Base-by-base conservation (phyloP, 2,888 invertebrate species). In the Chrysodeixis includens region DNA sequence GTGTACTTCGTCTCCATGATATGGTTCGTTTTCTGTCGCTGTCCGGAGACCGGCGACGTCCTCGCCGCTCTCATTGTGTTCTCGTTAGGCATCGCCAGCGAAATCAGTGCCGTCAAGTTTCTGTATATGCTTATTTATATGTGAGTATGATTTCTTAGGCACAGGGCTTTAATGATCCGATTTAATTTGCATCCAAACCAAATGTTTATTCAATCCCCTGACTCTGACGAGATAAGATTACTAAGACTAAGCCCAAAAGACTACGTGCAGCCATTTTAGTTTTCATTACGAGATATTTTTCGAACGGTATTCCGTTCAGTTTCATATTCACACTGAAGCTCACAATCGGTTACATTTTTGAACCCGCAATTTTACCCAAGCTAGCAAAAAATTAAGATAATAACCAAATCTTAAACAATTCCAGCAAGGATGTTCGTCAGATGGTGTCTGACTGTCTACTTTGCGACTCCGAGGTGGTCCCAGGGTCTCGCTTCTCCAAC, bases 1-100 rank as follows among this genome's bases (percentile, higher is more conserved):
- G 80, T 82, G n/a, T 86, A 78, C 68, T 49, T 82, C 16, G 14
- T 83, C 12, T 81, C 81, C 1, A 70, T 78, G 71, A 2, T 68
- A 3, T 87, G 85, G 84, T 85, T 79, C 53, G 76, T 86, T 32
- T 81, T 79, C 65, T 63, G 71, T 57, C 69, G 72, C 2, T 73
- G 65, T 35, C 71, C 57, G 7, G 58, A 79, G 59, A 81, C 78
- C 2, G 77, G 71, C 0, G 74, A 83, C 49, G 8, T 78, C 57
- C 22, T 82, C 1, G 62, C 76, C 0, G 76, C 76, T 3, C 69
- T 85, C 32, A 65, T 83, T 1, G 71, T 83, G 8, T 63, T 83
- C n/a, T 83, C 81, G 0, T 70, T 85, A 5, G 78, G 73, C 0
- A 65, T 82, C 2, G 63, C 77, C 49, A 82, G 82, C 35, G 75